Percentiles rank a stretch among this genome's conserved stretches.
Conservation (phyloP, 2,113 vertebrate species). For the Heliornis fulica region DNA sequence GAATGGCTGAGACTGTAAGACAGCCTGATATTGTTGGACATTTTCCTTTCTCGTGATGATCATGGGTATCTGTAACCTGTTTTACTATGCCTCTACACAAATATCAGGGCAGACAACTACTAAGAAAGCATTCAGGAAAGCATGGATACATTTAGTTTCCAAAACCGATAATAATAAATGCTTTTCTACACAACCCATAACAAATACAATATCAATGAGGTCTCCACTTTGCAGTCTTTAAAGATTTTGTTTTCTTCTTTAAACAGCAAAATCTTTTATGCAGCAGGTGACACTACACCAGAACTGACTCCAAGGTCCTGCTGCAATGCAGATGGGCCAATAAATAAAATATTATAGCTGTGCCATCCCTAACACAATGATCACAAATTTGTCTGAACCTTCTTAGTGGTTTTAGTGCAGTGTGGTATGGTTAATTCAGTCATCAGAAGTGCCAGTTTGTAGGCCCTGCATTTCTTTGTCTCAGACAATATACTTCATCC, state of each 20-base stretch:
- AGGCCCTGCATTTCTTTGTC: neutral
- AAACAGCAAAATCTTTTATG: neutral
- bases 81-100: neutral
- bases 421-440: neutral
- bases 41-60: neutral
- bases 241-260: neutral
- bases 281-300: neutral
- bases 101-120: neutral
- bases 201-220: neutral
- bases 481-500: neutral
- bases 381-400: neutral
- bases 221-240: neutral
- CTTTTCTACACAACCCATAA: neutral
- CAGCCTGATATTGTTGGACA: neutral
- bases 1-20: neutral
- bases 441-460: neutral
- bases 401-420: neutral
- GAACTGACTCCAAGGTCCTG: neutral
- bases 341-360: neutral
- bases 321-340: neutral
- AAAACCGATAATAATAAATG: neutral
- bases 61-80: neutral
- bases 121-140: neutral
- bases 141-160: neutral
- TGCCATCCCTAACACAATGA: neutral